These are phyloP conservation scores for Drymodes brunneopygia DNA, from an alignment of 2,113 vertebrate genomes.

Conservation along the genomic window DNA sequence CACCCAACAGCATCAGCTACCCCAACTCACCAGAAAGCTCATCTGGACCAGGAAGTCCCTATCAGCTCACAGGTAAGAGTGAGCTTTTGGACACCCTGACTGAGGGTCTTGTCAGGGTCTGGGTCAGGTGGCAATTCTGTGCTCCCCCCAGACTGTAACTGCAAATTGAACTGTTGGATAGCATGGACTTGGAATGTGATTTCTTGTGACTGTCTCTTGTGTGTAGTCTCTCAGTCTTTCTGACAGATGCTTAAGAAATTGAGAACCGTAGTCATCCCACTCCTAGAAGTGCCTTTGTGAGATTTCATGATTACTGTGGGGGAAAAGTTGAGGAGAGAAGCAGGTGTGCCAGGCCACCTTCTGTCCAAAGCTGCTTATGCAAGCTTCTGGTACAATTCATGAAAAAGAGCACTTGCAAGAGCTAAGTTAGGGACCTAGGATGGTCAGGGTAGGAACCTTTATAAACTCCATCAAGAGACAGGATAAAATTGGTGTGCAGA, in stretches of 20 bases:
- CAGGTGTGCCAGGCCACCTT: not conserved
- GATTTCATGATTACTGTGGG: not conserved
- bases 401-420: not conserved
- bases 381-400: not conserved
- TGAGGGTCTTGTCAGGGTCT: not conserved
- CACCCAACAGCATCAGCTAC: constrained; percentile 80
- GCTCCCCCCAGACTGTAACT: not conserved
- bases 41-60: constrained; percentile 84
- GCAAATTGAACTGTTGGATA: not conserved
- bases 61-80: constrained; percentile 84
- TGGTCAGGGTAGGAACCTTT: not conserved
- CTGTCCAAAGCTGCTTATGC: not conserved
- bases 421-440: not conserved
- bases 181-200: not conserved
- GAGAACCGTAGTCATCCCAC: not conserved
- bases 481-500: not conserved
- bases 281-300: not conserved
- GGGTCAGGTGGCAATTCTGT: not conserved
- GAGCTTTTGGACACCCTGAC: not conserved
- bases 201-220: not conserved
- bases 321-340: not conserved
- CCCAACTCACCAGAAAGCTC: constrained; percentile 87
- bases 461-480: not conserved
- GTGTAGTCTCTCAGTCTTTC: not conserved
- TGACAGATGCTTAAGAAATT: not conserved